A percentile compares a stretch with the other conserved stretches of the same genome.
Conservation (phyloP, 2,797 vertebrate species). For the Lacerta viridis region DNA sequence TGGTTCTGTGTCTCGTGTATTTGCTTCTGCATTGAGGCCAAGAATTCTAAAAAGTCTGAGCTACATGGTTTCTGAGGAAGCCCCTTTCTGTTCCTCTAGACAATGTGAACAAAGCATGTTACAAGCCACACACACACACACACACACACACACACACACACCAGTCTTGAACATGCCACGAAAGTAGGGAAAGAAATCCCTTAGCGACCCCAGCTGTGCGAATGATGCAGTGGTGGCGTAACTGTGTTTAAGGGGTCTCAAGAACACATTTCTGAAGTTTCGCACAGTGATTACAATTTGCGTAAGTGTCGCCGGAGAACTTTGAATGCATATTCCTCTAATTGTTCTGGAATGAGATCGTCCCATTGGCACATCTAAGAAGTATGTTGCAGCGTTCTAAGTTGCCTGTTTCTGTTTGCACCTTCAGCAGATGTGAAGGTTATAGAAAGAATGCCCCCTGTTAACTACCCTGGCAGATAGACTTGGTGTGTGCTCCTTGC, state of each 20-base stretch:
- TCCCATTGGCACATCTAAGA: not conserved
- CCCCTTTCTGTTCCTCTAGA: not conserved
- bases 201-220: not conserved
- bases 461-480: conserved; percentile 16
- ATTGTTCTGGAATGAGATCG: not conserved
- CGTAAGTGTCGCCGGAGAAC: not conserved
- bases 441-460: not conserved
- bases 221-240: not conserved
- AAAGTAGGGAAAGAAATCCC: not conserved
- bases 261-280: not conserved
- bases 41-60: accelerated
- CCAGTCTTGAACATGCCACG: not conserved
- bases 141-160: too few relatives aligned
- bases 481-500: not conserved
- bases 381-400: not conserved
- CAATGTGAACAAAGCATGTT: not conserved
- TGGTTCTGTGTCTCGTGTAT: not conserved
- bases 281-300: not conserved
- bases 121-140: not conserved
- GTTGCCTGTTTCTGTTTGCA: not conserved
- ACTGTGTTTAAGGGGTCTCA: not conserved
- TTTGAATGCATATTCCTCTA: not conserved
- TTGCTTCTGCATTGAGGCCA: not conserved
- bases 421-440: conserved; percentile 16
- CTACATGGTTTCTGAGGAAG: not conserved